Base-by-base conservation (phyloP, 2,888 invertebrate genomes). In the Dysmachus trigonus region DNA sequence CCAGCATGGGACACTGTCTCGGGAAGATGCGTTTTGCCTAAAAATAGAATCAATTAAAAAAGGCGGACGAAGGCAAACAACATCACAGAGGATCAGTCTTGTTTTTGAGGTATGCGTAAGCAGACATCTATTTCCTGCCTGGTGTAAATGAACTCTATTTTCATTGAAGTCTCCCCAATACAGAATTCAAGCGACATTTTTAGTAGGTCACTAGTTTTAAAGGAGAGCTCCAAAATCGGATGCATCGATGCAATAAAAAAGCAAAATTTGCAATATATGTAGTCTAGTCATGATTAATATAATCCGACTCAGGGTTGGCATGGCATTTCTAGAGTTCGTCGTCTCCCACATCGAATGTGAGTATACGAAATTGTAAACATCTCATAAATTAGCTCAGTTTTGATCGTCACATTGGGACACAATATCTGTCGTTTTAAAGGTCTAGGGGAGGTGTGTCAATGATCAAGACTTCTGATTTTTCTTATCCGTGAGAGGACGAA, bases 31-130 rank as follows among this genome's bases (percentile, higher is more conserved):
- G 33, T 51, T 51, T 51, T 35, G 13, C 27, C 83, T 71, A 83
- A 83, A 83, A 83, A 83, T 83, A 83, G 83, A 83, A 22, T 35
- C 35, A 83, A 51, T 79, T 79, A 41, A 51, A 76, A 51, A 76
- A 76, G 2, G 30, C n/a, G 7, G 47, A 79, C 13, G 33, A 38
- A 33, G 47, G 27, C 22, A 27, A 47, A 47, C 79, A 76, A 13
- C n/a, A 31, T 22, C n/a, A 31, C 15, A 30, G 27, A 79, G 79
- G 74, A 53, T 22, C 74, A 15, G n/a, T 38, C 30, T 38, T 76
- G 33, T 33, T 76, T 41, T 76, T 31, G 41, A n/a, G 27, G 51
- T 15, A 31, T 51, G 79, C 41, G 79, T 79, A 79, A 79, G 79
- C 79, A 51, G 30, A 27, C 79, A 6, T 79, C 79, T 79, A 79